Base-by-base conservation (phyloP, 1,140 invertebrate genomes). In the Cotesia vestalis region DNA sequence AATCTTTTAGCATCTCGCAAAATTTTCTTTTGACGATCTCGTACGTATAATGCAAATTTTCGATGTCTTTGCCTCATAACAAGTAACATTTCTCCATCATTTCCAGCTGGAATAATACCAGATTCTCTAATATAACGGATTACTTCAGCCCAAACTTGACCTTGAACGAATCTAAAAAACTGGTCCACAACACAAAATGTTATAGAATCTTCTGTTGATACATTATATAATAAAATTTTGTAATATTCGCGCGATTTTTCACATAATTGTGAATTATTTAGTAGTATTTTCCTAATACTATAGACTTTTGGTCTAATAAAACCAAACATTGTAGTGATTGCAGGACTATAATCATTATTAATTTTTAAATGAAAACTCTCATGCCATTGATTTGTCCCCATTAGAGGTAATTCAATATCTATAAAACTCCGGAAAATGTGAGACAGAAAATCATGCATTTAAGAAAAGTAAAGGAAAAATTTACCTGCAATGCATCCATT, bases 271-370 rank as follows among this genome's bases (percentile, higher is more conserved):
- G 35, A 34, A n/a, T 81, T 69, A 17, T 66, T 69, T n/a, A 77
- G 62, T 14, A 82, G 77, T 35, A 82, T 76, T 73, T 79, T 76
- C 4, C 64, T 20, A 35, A 84, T 77, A 9, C 74, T 71, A 35
- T 81, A 81, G 66, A 84, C 80, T 67, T 84, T 84, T 4, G 79
- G 77, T 66, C 81, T 75, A 4, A 72, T 70, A 4, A 82, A 80
- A 8, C 79, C 83, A 11, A 81, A 55, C 61, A 79, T 78, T 4
- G 76, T 74, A 1, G 66, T 71, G 36, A 80, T 40, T 6, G 79
- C 68, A 20, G 78, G 78, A 63, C 77, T 81, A 38, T 27, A 71
- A 17, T 77, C 61, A 12, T 38, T 36, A 4, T 36, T 9, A 5
- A 76, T 34, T 69, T 78, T 79, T 1, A 8, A 52, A 17, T 36